Evolutionary conservation across 2,888 invertebrate species (phyloP), one percentile per base, ranked within the genome.

Genomic region (Scaptomyza tumidula): DNA sequence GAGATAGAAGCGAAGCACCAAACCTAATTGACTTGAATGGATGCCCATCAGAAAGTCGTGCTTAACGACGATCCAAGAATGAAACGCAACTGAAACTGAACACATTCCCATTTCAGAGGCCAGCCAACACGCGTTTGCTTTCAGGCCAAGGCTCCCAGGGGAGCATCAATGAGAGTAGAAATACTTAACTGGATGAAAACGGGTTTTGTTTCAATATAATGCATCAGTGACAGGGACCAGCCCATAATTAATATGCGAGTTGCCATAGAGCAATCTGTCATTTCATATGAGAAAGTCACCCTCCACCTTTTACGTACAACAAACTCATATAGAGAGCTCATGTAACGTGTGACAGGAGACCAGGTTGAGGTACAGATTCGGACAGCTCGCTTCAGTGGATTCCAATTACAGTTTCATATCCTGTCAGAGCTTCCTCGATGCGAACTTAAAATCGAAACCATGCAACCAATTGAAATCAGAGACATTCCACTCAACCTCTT

Each of bases 221-320:
- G 59, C 50, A 11, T 27, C 10, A 31, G 31, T 48, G 43, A 37
- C 43, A 43, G 56, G 35, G 29, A 61, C 54, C 54, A 41, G 64
- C 49, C 63, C 63, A 80, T 82, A 82, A 87, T 89, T 87, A 89
- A 83, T 83, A 80, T 77, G 64, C 59, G 63, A 69, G 79, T 73
- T 67, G 37, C 71, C 88, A 78, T 71, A 58, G 69, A 64, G 55
- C 52, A 76, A 64, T 71, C 63, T 67, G 77, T 77, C 77, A 71
- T 53, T 54, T 37, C 44, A 50, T n/a, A 59, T 35, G 29, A 24
- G 52, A 53, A 41, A 59, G 45, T 44, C 64, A 62, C 65, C 44
- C 68, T 13, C 53, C 45, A 50, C n/a, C 43, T 35, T 29, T 31
- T 27, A 19, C 31, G 35, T 33, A 33, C 57, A 63, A 57, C 53